These are phyloP conservation scores for Gymnobelideus leadbeateri DNA, from an alignment of 2,113 vertebrate genomes.

Conservation along the genomic window DNA sequence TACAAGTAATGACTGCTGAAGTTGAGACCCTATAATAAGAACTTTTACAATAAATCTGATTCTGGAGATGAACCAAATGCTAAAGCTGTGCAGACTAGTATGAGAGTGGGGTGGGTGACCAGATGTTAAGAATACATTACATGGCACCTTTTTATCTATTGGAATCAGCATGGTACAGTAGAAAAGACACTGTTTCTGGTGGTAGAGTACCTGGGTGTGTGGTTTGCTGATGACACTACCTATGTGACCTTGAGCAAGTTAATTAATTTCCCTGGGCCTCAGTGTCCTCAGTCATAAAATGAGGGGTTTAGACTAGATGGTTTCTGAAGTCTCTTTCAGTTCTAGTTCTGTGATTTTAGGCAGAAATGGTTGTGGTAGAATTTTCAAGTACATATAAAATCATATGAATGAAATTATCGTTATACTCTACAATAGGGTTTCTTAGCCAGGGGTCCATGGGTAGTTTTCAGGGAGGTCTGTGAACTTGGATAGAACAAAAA, in stretches of 20 bases:
- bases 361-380: too few relatives aligned
- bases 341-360: too few relatives aligned
- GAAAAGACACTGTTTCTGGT: not conserved
- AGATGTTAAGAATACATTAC: conserved; percentile 23
- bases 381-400: too few relatives aligned
- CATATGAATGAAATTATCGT: too few relatives aligned
- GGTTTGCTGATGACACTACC: not conserved
- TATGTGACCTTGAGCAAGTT: not conserved
- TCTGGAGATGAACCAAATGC: conserved; percentile 1
- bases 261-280: not conserved
- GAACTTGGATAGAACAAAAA: too few relatives aligned
- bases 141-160: not conserved
- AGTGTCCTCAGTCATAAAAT: not conserved
- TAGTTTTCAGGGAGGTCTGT: too few relatives aligned
- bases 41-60: conserved; percentile 42
- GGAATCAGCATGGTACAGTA: not conserved
- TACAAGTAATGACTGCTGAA: not conserved
- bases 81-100: not conserved
- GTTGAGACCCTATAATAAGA: not conserved
- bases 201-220: not conserved
- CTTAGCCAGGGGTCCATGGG: too few relatives aligned
- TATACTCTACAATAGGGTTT: too few relatives aligned
- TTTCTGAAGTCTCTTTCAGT: not conserved
- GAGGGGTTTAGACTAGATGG: not conserved
- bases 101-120: not conserved